These are phyloP conservation scores for Paramacrobiotus metropolitanus DNA, from an alignment of 1,140 invertebrate species.

Conservation along the genomic window DNA sequence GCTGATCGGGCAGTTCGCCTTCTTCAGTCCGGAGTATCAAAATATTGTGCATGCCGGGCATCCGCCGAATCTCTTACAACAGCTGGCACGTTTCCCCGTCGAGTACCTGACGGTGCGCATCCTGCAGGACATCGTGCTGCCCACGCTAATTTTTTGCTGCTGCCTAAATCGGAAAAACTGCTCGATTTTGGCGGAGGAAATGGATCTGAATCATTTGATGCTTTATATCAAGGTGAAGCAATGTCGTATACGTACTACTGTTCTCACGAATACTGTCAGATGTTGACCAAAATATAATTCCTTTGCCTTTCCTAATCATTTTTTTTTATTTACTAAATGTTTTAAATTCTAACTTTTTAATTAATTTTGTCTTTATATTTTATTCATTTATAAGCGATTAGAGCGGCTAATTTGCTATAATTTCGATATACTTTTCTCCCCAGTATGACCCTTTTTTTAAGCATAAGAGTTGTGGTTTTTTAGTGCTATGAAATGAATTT, in stretches of 20 bases:
- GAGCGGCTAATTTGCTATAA: too few species aligned
- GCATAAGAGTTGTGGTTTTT: too few species aligned
- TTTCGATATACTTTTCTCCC: too few species aligned
- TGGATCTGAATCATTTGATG: conserved; percentile 10
- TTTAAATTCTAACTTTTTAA: too few species aligned
- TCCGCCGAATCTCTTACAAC: conserved; percentile 59
- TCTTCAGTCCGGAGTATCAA: conserved; percentile 55
- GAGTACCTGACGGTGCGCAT: conserved; percentile 56
- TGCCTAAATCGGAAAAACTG: conserved; percentile 40
- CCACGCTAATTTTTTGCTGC: conserved; percentile 58
- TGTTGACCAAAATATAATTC: not conserved
- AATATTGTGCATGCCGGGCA: conserved; percentile 48
- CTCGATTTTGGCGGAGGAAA: conserved; percentile 45
- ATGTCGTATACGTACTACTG: not conserved
- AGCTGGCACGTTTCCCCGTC: conserved; percentile 64
- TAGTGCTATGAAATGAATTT: too few species aligned
- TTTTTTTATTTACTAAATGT: not conserved
- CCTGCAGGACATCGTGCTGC: conserved; percentile 51
- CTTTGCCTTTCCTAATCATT: not conserved
- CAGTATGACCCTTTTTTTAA: too few species aligned
- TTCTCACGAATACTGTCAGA: not conserved
- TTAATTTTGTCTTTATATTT: too few species aligned
- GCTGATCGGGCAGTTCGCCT: conserved; percentile 53
- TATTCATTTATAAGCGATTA: too few species aligned
- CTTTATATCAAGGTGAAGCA: not conserved